Percentiles rank a stretch among this genome's conserved stretches.
Evolutionary conservation across 2,113 vertebrate species (phyloP).

Genomic region (Lophura nycthemera): DNA sequence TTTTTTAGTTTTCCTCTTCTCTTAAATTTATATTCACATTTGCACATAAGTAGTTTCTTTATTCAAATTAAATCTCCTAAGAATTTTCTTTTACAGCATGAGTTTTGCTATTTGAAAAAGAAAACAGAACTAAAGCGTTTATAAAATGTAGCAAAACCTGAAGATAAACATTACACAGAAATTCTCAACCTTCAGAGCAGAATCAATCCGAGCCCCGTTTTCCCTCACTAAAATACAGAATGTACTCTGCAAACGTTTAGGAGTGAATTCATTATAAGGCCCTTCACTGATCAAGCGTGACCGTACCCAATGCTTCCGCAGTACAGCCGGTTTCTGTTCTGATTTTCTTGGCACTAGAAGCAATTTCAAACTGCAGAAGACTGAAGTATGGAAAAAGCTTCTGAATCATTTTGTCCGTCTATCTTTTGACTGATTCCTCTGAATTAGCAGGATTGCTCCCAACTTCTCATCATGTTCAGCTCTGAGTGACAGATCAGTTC

Average conservation of each 20-base stretch:
- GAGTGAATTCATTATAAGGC: neutral
- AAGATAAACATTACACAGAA: neutral
- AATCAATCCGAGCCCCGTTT: neutral
- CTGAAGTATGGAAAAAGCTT: neutral
- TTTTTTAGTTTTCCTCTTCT: neutral
- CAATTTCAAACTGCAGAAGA: neutral
- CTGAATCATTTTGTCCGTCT: neutral
- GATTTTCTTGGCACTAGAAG: neutral
- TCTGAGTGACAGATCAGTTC: neutral
- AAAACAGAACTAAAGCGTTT: conserved; percentile 28
- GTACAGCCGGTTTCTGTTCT: neutral
- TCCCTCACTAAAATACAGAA: conserved; percentile 11
- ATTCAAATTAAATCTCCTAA: conserved; percentile 18
- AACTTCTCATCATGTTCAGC: neutral
- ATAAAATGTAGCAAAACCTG: neutral
- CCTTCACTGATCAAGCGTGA: neutral
- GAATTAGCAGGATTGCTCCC: neutral
- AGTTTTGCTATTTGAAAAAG: neutral
- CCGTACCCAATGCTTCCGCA: neutral
- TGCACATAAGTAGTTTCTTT: conserved; percentile 8
- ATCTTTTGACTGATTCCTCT: neutral
- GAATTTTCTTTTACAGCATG: neutral
- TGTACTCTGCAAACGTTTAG: neutral
- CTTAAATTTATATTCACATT: neutral
- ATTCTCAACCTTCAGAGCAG: neutral